These are phyloP conservation scores for Campoletis sonorensis DNA, from an alignment of 1,140 invertebrate species.

Conservation along the genomic window DNA sequence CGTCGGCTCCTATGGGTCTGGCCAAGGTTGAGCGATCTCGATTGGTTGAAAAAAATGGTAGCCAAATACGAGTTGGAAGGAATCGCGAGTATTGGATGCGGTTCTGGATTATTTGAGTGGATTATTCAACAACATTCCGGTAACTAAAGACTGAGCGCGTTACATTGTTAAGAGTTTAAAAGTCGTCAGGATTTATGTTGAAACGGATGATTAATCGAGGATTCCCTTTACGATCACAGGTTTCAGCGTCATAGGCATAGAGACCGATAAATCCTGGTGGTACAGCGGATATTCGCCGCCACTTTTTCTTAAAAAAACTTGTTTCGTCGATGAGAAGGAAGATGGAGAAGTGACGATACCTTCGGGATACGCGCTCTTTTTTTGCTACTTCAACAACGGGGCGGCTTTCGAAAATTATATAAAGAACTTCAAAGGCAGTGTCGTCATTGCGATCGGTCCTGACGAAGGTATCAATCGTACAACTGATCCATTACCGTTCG, in stretches of 20 bases:
- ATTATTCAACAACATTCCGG: conserved; percentile 75
- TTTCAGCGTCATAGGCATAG: conserved; percentile 75
- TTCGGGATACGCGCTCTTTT: conserved; percentile 79
- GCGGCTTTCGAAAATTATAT: conserved; percentile 82
- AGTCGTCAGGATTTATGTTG: background rate
- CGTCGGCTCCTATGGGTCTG: conserved; percentile 79
- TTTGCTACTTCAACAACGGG: conserved; percentile 87
- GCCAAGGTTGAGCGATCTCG: conserved; percentile 76
- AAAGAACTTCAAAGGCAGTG: conserved; percentile 78
- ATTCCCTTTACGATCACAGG: conserved; percentile 61
- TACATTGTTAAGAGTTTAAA: background rate
- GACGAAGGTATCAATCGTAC: conserved; percentile 79
- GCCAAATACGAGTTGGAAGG: conserved; percentile 62
- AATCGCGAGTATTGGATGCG: conserved; percentile 78
- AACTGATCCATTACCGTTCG: conserved; percentile 82
- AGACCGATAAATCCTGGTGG: conserved; percentile 82
- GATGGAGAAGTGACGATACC: conserved; percentile 59
- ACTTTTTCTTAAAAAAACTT: conserved; percentile 73
- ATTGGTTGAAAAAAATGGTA: conserved; percentile 69
- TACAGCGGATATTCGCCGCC: conserved; percentile 78
- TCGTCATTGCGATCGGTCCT: conserved; percentile 84
- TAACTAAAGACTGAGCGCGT: conserved; percentile 56
- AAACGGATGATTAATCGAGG: background rate
- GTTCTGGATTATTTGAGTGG: conserved; percentile 79
- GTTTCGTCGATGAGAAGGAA: conserved; percentile 69